A percentile compares a stretch with the other conserved stretches of the same genome.
Conservation (phyloP, 2,113 vertebrate species). For the Campylomormyrus tamandua region DNA sequence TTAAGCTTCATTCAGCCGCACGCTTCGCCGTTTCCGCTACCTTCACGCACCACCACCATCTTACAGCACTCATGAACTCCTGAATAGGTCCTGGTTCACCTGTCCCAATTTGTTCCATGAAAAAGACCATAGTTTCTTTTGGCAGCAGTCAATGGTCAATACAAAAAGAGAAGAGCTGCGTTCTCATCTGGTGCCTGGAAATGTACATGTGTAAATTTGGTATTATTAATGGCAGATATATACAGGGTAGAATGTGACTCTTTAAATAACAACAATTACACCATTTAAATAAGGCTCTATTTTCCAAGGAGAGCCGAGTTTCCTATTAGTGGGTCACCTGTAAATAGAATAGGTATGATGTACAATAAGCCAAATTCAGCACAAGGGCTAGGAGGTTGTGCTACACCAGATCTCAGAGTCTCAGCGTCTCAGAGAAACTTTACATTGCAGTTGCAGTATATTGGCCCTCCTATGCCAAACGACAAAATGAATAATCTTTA, state of each 20-base stretch:
- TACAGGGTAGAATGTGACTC: not conserved
- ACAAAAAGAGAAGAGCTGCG: not conserved
- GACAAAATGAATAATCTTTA: not conserved
- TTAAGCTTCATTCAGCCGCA: not conserved
- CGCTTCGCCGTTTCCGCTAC: not conserved
- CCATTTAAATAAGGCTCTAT: slow-evolving; percentile 2
- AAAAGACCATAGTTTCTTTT: not conserved
- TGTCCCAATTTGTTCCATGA: not conserved
- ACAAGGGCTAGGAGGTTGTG: not conserved
- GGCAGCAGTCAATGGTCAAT: not conserved
- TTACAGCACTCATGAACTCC: not conserved
- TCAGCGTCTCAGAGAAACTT: not conserved
- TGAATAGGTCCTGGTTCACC: not conserved
- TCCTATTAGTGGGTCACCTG: not conserved
- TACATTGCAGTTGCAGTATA: not conserved
- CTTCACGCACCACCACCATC: not conserved
- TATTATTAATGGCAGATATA: not conserved
- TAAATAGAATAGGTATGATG: not conserved
- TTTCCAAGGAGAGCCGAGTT: not conserved
- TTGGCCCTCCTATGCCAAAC: not conserved
- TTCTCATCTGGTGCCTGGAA: not conserved
- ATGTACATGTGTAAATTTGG: not conserved
- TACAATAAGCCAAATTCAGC: not conserved
- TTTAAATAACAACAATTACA: not conserved
- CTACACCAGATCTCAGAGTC: not conserved